Conservation (phyloP, 2,797 vertebrate genomes). For the Chiroxiphia lanceolata region DNA sequence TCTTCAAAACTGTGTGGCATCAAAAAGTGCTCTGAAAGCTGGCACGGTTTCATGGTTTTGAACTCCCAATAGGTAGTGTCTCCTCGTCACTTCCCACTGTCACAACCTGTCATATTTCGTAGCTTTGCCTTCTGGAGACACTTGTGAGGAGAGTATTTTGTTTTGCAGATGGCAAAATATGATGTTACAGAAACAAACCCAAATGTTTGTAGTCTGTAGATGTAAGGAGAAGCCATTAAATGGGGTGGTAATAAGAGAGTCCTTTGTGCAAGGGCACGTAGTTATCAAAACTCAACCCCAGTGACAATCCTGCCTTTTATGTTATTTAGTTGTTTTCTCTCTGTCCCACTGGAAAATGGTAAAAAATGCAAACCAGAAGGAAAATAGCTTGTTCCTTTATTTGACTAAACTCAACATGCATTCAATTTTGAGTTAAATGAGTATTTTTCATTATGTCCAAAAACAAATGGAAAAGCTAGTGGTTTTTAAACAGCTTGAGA, state of each 20-base stretch:
- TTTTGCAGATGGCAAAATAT: fast-evolving
- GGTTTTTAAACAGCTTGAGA: neutral
- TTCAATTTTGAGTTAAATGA: neutral
- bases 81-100: neutral
- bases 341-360: neutral
- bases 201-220: neutral
- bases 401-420: neutral
- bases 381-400: neutral
- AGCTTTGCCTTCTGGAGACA: neutral
- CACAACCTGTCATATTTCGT: fast-evolving
- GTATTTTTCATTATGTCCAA: neutral
- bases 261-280: neutral
- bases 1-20: neutral
- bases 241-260: neutral
- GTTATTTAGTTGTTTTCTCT: neutral
- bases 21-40: neutral
- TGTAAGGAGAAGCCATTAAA: neutral
- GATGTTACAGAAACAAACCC: neutral
- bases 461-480: neutral
- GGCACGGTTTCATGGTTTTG: neutral
- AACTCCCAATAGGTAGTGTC: neutral
- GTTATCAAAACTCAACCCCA: fast-evolving
- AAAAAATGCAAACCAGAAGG: neutral
- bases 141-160: neutral
- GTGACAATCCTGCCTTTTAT: neutral